Base-by-base conservation (phyloP, 2,888 invertebrate species). In the Aleiodes testaceus region DNA sequence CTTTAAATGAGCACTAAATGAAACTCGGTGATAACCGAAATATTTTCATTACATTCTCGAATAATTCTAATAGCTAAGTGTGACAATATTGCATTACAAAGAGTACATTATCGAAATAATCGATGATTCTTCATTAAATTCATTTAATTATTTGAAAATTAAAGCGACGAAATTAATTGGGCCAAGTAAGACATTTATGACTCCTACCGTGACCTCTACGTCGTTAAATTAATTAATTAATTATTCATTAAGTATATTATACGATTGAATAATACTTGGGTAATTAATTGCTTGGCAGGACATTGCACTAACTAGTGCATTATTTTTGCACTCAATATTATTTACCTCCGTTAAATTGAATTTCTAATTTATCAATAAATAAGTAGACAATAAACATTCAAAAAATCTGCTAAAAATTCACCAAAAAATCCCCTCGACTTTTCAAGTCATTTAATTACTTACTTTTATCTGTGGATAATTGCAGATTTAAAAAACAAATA, bases 281-380 rank as follows among this genome's bases (percentile, higher is more conserved):
- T 74, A 64, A 52, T 64, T 22, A 63, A 81, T 83, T 84, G 82
- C 83, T 85, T 83, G 81, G 80, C 80, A 81, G 81, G 80, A 81
- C 81, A 84, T 84, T 83, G 82, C 85, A 82, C 81, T 70, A 52
- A 9, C 3, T 9, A 22, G 75, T 81, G 78, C 75, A 73, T n/a
- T 72, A n/a, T 1, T 63, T 47, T 45, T 45, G 45, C 44, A n/a
- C 22, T 1, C 3, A 45, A 66, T 71, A 77, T 78, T 42, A 66
- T 30, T 70, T 66, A 61, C 36, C 36, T 36, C 9, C 61, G 74
- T n/a, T 75, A 78, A 70, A 69, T 75, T 66, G 36, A 68, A 70
- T 74, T 61, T 36, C 9, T 65, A 63, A 63, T 22, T n/a, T n/a
- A 1, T 45, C n/a, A 63, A 63, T 63, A 63, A 63, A 63, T 63